Base-by-base conservation (phyloP, 2,113 vertebrate species). In the Epinephelus fuscoguttatus region DNA sequence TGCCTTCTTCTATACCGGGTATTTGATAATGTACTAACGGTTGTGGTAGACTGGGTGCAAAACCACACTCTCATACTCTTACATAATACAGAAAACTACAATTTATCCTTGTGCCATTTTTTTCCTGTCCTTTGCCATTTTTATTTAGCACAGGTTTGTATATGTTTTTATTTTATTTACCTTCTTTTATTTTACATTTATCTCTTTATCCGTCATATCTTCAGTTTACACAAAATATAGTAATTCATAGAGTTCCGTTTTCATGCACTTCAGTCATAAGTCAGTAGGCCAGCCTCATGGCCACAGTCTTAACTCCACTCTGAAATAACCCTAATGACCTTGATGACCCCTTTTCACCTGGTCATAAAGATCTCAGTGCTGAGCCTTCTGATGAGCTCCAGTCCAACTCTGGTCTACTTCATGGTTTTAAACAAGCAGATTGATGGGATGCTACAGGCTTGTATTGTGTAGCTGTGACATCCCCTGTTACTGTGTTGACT, bases 331-430 rank as follows among this genome's bases (percentile, higher is more conserved):
- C 19, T 37, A 70, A 62, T 75, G 78, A 84, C 89, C 86, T 81
- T 74, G 42, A 80, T 90, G 88, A 85, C 82, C 89, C 63, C 62
- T 91, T 81, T 77, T 84, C 19, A 89, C 75, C 73, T 89, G 82
- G 80, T 85, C 81, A 83, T 93, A 91, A 91, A 92, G 79, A 88
- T 87, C 74, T 83, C 77, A 82, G 56, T 76, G 52, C 76, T 81
- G 40, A 68, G 84, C 59, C 82, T 78, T 59, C 42, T 84, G 85
- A 91, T 81, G 83, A 84, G 30, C 79, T 80, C 76, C 82, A 89
- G 89, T 76, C 59, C 74, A 77, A 70, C 75, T 84, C 88, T 91
- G 92, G 59, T 76, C 62, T 78, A 2, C 49, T 40, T 88, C 64
- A 75, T 25, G 62, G 23, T 40, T 71, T 78, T 82, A n/a, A 81